Conservation (phyloP, 2,113 vertebrate genomes). For the Alouatta palliata region DNA sequence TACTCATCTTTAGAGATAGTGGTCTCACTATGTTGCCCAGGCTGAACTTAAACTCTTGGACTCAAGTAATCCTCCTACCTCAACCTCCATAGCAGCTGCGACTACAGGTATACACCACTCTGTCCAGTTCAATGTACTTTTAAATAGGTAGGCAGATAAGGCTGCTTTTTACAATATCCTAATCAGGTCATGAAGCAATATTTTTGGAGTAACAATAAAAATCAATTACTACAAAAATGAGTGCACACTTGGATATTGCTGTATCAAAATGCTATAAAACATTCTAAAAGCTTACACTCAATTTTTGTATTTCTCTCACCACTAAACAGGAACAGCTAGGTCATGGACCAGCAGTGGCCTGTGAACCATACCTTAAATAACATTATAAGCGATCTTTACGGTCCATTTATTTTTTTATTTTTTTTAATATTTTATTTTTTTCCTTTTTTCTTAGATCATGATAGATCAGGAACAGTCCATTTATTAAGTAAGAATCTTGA, state of each 20-base stretch:
- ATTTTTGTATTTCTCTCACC: neutral
- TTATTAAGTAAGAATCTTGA: too few species aligned
- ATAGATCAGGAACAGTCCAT: too few species aligned
- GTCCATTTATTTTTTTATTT: too few species aligned
- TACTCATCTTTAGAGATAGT: neutral
- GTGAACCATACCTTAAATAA: neutral
- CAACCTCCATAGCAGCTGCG: neutral
- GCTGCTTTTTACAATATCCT: constrained; percentile 29
- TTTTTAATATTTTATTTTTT: too few species aligned
- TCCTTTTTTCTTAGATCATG: neutral
- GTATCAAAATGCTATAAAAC: neutral
- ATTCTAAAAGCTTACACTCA: constrained; percentile 28
- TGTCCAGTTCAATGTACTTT: neutral
- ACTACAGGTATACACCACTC: neutral
- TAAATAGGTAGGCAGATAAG: neutral
- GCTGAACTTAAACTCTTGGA: neutral
- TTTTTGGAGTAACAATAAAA: neutral
- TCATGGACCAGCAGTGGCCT: neutral
- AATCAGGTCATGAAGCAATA: neutral
- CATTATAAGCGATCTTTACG: neutral
- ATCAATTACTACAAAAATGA: constrained; percentile 31
- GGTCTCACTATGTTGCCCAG: neutral
- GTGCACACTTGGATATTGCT: neutral
- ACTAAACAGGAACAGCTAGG: neutral
- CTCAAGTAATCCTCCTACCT: neutral